These are phyloP conservation scores for Pseudomugil gertrudae DNA, from an alignment of 2,797 vertebrate species.

Conservation along the genomic window DNA sequence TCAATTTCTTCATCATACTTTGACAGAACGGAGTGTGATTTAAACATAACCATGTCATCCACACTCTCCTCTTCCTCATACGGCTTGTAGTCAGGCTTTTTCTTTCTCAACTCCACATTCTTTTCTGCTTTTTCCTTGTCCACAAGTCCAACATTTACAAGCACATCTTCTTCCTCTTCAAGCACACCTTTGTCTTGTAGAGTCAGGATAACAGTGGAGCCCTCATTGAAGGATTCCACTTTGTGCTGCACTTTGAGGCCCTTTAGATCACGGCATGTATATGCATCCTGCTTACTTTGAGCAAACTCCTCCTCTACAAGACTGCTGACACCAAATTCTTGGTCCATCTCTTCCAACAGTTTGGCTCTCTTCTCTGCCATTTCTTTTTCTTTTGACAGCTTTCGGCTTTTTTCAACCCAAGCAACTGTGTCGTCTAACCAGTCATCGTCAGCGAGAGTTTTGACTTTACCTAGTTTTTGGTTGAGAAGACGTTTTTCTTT, in stretches of 20 bases:
- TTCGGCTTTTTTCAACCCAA: slow-evolving; percentile 91
- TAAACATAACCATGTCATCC: slow-evolving; percentile 87
- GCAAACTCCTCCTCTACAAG: slow-evolving; percentile 92
- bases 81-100: slow-evolving; percentile 90
- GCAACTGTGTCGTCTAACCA: slow-evolving; percentile 90
- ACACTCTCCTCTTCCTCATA: slow-evolving; percentile 90
- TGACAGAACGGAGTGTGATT: slow-evolving; percentile 83
- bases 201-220: slow-evolving; percentile 88
- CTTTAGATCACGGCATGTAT: slow-evolving; percentile 86
- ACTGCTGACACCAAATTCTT: slow-evolving; percentile 92
- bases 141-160: slow-evolving; percentile 89
- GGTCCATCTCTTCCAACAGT: slow-evolving; percentile 92
- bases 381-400: slow-evolving; percentile 89
- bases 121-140: slow-evolving; percentile 92
- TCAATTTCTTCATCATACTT: slow-evolving; percentile 95
- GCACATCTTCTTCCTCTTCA: slow-evolving; percentile 87
- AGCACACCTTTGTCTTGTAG: slow-evolving; percentile 92
- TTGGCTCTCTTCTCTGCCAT: slow-evolving; percentile 93
- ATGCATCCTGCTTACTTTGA: slow-evolving; percentile 81
- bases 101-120: slow-evolving; percentile 92
- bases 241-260: slow-evolving; percentile 93
- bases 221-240: slow-evolving; percentile 88
- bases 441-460: slow-evolving; percentile 88
- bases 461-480: slow-evolving; percentile 91
- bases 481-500: slow-evolving; percentile 92